phyloP scores from a whole-genome alignment of 2,888 invertebrate species.

The Epinotia brunnichana region DNA sequence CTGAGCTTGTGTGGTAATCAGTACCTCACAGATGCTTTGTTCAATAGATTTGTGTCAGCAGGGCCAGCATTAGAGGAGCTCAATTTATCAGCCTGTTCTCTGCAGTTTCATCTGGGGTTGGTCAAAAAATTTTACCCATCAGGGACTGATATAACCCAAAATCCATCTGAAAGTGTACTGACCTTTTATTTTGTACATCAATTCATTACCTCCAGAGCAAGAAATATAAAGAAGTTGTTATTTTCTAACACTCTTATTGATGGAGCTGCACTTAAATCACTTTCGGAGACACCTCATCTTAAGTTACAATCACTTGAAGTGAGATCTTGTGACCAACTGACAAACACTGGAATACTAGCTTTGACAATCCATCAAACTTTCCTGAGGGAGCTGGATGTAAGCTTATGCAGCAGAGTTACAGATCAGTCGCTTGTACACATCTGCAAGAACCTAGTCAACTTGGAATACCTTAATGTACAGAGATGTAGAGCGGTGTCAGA shows the following conservation, averaged over 20 bases:
- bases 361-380: conserved; percentile 82
- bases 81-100: conserved; percentile 86
- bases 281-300: conserved; percentile 81
- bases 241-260: conserved; percentile 88
- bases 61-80: conserved; percentile 85
- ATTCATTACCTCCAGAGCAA: conserved; percentile 81
- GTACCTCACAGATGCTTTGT: conserved; percentile 89
- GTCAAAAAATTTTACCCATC: conserved; percentile 87
- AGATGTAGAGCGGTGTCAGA: conserved; percentile 87
- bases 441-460: conserved; percentile 81
- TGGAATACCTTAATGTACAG: conserved; percentile 85
- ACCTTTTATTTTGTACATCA: conserved; percentile 87
- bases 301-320: conserved; percentile 80
- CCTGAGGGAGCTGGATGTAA: conserved; percentile 85
- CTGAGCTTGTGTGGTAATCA: conserved; percentile 87
- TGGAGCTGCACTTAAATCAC: conserved; percentile 82
- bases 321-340: conserved; percentile 85
- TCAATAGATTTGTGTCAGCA: conserved; percentile 85
- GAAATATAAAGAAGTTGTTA: conserved; percentile 83
- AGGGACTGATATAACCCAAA: conserved; percentile 63
- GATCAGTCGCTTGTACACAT: conserved; percentile 86
- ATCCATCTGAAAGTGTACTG: conserved; percentile 87
- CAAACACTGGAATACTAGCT: conserved; percentile 82
- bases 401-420: conserved; percentile 86
- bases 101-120: conserved; percentile 88